These are phyloP conservation scores for Luperina testacea DNA, from an alignment of 2,888 invertebrate genomes.

Conservation along the genomic window DNA sequence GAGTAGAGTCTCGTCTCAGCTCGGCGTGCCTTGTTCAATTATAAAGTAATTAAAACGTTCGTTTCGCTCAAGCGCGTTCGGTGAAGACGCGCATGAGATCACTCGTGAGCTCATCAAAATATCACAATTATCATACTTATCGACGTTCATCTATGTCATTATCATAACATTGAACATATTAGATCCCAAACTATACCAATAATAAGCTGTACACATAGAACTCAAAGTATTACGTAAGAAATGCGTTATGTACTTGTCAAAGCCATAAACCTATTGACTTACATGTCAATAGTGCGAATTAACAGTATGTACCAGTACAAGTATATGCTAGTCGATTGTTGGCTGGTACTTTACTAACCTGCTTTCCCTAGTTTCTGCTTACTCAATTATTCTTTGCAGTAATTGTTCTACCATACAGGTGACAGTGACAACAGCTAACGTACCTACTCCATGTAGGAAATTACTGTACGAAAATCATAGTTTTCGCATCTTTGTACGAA, in stretches of 20 bases:
- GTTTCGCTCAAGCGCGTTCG: slow-evolving; percentile 68
- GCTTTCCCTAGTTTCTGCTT: slow-evolving; percentile 41
- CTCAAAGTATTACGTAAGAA: slow-evolving; percentile 1
- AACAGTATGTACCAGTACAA: slow-evolving; percentile 44
- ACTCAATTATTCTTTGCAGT: slow-evolving; percentile 20
- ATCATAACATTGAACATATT: slow-evolving; percentile 47
- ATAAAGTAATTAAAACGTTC: slow-evolving; percentile 78
- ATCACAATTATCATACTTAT: slow-evolving; percentile 67
- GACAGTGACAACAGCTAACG: slow-evolving; percentile 21
- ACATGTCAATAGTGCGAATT: slow-evolving; percentile 55
- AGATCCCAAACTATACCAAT: slow-evolving; percentile 15
- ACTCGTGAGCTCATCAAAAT: slow-evolving; percentile 82
- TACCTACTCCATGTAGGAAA: background rate
- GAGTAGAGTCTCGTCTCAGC: slow-evolving; percentile 37
- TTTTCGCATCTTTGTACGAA: background rate
- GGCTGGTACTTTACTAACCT: slow-evolving; percentile 40
- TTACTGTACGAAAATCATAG: background rate
- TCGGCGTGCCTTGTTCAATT: slow-evolving; percentile 69
- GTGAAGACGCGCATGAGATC: slow-evolving; percentile 78
- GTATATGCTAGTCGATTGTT: slow-evolving; percentile 54
- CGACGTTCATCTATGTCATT: slow-evolving; percentile 55
- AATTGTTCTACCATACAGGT: slow-evolving; percentile 8
- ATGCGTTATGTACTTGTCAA: slow-evolving; percentile 17
- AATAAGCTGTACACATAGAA: background rate
- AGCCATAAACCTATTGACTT: slow-evolving; percentile 57